These are phyloP conservation scores for Peromyscus nudipes DNA, from an alignment of 2,797 vertebrate species.

Conservation along the genomic window DNA sequence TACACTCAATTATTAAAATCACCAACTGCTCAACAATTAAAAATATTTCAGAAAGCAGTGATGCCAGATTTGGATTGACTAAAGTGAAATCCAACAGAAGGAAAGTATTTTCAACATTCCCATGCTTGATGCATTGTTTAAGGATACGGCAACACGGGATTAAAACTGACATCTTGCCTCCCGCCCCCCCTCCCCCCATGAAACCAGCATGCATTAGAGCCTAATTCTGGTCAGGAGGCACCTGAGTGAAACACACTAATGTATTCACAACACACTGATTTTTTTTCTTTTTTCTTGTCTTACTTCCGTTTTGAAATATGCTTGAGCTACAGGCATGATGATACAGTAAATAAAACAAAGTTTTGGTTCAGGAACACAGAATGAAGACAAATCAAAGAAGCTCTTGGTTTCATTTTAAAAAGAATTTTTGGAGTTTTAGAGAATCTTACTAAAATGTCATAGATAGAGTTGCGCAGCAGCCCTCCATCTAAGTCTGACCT, in stretches of 20 bases:
- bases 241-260: conserved; percentile 35
- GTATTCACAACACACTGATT: conserved; percentile 36
- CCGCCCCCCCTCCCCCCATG: background rate
- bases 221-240: conserved; percentile 35
- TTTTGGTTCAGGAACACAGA: conserved; percentile 53
- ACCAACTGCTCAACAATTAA: conserved; percentile 81
- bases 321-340: conserved; percentile 10
- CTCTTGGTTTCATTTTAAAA: background rate
- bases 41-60: conserved; percentile 83
- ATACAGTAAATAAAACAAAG: conserved; percentile 43
- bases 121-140: conserved; percentile 78
- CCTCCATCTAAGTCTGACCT: background rate
- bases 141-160: conserved; percentile 73
- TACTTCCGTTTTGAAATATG: background rate
- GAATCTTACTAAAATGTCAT: background rate
- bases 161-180: conserved; percentile 74
- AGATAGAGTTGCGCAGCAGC: background rate
- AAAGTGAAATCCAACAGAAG: conserved; percentile 77
- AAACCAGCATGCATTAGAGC: conserved; percentile 46
- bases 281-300: background rate
- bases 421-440: background rate
- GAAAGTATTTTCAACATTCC: conserved; percentile 80
- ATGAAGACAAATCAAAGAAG: conserved; percentile 43
- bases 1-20: conserved; percentile 88
- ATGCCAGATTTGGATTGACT: conserved; percentile 83